Conservation (phyloP, 2,113 vertebrate genomes). For the Scytalopus superciliaris region DNA sequence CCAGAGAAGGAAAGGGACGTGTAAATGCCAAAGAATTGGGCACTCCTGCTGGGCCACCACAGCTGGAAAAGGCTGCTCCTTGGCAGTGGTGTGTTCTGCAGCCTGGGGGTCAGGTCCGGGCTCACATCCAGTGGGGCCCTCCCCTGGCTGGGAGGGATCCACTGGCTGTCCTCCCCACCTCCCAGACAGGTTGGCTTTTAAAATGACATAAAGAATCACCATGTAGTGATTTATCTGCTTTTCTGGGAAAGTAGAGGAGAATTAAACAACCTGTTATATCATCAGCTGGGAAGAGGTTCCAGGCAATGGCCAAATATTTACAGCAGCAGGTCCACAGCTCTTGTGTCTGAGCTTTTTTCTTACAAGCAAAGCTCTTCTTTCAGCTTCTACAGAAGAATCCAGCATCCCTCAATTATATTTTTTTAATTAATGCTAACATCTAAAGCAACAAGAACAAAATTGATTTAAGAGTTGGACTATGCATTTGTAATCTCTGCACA, state of each 20-base stretch:
- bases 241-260: background rate
- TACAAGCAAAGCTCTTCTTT: background rate
- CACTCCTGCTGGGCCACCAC: background rate
- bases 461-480: background rate
- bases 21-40: background rate
- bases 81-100: background rate
- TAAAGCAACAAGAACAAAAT: background rate
- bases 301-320: background rate
- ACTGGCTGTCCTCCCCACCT: background rate
- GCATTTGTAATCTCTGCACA: background rate
- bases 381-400: background rate
- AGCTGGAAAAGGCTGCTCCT: background rate
- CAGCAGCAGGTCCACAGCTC: background rate
- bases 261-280: background rate
- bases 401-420: background rate
- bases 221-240: background rate
- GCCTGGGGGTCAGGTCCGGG: background rate
- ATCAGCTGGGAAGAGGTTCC: background rate
- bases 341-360: accelerated
- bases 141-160: background rate
- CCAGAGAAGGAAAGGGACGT: background rate
- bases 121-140: background rate
- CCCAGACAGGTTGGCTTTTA: background rate
- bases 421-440: background rate
- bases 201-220: background rate